Base-by-base conservation (phyloP, 1,140 invertebrate species). In the Ditylenchus dipsaci region DNA sequence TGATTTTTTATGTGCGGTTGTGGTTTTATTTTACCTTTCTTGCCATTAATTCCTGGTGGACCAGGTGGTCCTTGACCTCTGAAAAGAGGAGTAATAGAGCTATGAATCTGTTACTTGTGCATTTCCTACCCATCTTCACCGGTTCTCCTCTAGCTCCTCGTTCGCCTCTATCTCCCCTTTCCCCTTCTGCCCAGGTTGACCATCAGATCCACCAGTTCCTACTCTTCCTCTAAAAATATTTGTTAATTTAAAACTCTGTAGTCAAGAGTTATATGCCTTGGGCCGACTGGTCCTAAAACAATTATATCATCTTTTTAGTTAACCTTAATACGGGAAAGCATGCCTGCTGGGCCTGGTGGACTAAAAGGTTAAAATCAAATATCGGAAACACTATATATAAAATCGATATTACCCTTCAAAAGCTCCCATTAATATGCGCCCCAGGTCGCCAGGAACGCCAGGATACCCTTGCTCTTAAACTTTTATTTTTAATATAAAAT, bases 171-270 rank as follows among this genome's bases (percentile, higher is more conserved):
- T 30, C 29, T 8, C 59, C 59, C 8, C 29, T 19, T 30, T 61
- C 38, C 19, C 59, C 59, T n/a, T 61, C 59, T 21, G 13, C 19
- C 17, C 59, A 27, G 59, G 38, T n/a, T 33, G 38, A n/a, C 59
- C 59, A n/a, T 69, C 67, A 33, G 29, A 49, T 67, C 67, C 67
- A 17, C 30, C 13, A 56, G 21, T 15, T 19, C 67, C 67, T 9
- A 30, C 26, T 13, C 15, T 15, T 1, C 67, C 49, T 53, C 49
- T 53, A 15, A 53, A 53, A 19, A 53, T 21, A 53, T 53, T 26
- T 53, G 3, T 3, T 26, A 53, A 17, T 17, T 17, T 17, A 53
- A 53, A 17, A 7, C 15, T 7, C 49, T 17, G n/a, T 53, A 7
- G n/a, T n/a, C n/a, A n/a, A n/a, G 49, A 53, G 15, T 5, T 7